Evolutionary conservation across 2,113 vertebrate species (phyloP).

Genomic region (Silurus meridionalis): DNA sequence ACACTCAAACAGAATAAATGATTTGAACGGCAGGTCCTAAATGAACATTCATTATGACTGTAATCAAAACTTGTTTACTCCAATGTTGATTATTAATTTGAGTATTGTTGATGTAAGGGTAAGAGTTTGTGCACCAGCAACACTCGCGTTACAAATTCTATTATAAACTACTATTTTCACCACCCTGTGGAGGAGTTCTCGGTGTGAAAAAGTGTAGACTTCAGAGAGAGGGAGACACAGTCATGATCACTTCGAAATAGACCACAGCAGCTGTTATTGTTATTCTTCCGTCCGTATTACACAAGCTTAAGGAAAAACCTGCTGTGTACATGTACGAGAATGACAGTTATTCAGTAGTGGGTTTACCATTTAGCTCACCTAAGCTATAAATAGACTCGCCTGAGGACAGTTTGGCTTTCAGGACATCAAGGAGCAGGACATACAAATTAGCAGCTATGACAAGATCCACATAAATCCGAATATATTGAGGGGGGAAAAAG

Average conservation of each 20-base stretch:
- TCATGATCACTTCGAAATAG: too few species aligned
- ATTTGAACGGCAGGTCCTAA: not conserved
- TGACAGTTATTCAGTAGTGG: not conserved
- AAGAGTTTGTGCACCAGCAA: not conserved
- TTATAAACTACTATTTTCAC: too few species aligned
- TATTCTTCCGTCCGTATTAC: too few species aligned
- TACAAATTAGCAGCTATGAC: not conserved
- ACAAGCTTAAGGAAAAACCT: not conserved
- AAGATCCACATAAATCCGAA: too few species aligned
- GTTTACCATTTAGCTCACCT: not conserved
- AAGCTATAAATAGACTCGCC: not conserved
- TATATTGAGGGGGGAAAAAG: too few species aligned
- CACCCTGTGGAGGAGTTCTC: too few species aligned
- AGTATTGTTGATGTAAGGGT: not conserved
- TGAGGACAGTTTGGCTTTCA: not conserved
- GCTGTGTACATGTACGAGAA: not conserved
- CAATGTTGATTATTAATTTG: not conserved
- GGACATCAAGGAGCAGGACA: not conserved
- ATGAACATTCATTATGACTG: not conserved
- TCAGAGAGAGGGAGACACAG: too few species aligned
- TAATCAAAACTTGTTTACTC: not conserved
- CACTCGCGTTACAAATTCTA: not conserved
- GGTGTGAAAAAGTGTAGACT: too few species aligned
- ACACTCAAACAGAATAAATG: not conserved
- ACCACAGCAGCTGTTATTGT: too few species aligned